A percentile compares a stretch with the other conserved stretches of the same genome.
Evolutionary conservation across 1,140 invertebrate species (phyloP).

Genomic region (Drusus annulatus): DNA sequence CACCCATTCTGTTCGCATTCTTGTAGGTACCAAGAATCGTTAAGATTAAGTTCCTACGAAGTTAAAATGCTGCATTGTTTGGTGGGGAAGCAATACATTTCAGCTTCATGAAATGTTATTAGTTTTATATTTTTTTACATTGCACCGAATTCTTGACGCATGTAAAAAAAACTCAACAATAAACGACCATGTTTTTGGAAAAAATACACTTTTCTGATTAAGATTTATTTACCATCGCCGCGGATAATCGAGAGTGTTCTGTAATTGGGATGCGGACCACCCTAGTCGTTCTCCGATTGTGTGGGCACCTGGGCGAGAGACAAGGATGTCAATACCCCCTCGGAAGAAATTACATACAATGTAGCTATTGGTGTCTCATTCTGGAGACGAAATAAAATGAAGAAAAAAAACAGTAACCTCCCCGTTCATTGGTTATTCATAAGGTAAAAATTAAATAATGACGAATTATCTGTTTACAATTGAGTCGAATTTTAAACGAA

Average conservation of each 20-base stretch:
- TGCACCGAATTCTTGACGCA: too few relatives aligned
- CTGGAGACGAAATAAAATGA: background rate
- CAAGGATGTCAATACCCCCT: conserved; percentile 18
- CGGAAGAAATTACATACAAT: background rate
- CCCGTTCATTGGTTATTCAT: conserved; percentile 40
- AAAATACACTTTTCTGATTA: conserved; percentile 31
- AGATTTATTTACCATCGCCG: conserved; percentile 41
- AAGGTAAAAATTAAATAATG: conserved; percentile 53
- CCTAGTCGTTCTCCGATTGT: conserved; percentile 43
- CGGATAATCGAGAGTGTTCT: conserved; percentile 46
- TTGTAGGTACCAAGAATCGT: too few relatives aligned
- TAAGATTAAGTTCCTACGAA: too few relatives aligned
- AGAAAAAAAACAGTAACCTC: conserved; percentile 31
- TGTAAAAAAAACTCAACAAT: too few relatives aligned
- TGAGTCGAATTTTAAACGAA: conserved; percentile 40
- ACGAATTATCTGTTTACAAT: conserved; percentile 53
- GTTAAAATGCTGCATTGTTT: too few relatives aligned
- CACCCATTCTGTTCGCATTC: too few relatives aligned
- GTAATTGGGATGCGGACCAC: conserved; percentile 57
- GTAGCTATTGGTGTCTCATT: conserved; percentile 18
- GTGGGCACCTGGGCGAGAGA: conserved; percentile 34
- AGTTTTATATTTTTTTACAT: too few relatives aligned
- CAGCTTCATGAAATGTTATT: too few relatives aligned
- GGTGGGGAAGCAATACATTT: too few relatives aligned
- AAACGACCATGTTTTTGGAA: too few relatives aligned